These are phyloP conservation scores for Euthynnus affinis DNA, from an alignment of 2,797 vertebrate species.

Conservation along the genomic window DNA sequence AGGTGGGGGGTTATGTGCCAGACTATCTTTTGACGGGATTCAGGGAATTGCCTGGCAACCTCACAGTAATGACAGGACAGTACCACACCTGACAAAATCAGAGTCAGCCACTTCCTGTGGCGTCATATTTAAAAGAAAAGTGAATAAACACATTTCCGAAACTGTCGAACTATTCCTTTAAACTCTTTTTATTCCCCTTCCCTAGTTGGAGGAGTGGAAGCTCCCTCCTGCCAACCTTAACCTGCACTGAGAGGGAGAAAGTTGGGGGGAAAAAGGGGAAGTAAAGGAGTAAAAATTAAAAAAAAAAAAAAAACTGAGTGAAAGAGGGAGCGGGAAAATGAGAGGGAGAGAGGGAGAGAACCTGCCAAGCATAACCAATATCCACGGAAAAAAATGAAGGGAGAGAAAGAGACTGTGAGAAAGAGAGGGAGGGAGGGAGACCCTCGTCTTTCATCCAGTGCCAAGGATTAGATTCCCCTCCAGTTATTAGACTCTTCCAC, in stretches of 20 bases:
- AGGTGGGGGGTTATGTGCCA: background rate
- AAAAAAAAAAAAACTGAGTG: constrained; percentile 32
- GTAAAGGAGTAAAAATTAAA: constrained; percentile 29
- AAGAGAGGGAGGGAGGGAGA: constrained; percentile 82
- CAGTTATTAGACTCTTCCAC: constrained; percentile 90
- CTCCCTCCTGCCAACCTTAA: constrained; percentile 47
- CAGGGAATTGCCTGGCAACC: too few species aligned
- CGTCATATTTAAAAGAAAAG: background rate
- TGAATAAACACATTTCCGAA: background rate
- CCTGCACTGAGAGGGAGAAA: constrained; percentile 56
- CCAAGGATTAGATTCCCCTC: constrained; percentile 89
- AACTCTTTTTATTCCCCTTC: constrained; percentile 1
- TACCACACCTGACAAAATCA: background rate
- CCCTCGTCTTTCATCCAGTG: constrained; percentile 86
- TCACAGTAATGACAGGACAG: background rate
- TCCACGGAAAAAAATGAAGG: constrained; percentile 77
- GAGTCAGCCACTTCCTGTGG: background rate
- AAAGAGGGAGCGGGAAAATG: constrained; percentile 60
- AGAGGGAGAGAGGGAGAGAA: constrained; percentile 58
- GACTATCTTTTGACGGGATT: background rate
- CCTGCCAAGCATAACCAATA: constrained; percentile 83
- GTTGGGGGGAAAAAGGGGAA: constrained; percentile 29
- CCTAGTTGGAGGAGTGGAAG: constrained; percentile 15
- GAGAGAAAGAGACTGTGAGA: constrained; percentile 82
- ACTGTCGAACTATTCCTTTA: background rate